Evolutionary conservation across 2,888 invertebrate species (phyloP), one percentile per base, ranked within the genome.

Genomic region (Cerastis leucographa): DNA sequence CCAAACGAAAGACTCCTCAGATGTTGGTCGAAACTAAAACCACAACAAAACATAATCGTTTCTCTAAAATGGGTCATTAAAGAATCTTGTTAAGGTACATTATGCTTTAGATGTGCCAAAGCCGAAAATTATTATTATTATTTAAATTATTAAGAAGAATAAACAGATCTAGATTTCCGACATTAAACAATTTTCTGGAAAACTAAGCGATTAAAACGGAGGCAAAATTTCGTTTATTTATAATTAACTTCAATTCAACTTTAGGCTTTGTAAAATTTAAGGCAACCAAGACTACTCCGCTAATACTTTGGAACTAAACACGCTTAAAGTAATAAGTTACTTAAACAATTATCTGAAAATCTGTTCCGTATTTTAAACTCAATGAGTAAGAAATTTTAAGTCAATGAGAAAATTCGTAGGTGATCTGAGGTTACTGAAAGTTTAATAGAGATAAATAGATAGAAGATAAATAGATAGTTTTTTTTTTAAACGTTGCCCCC

Each of bases 281-380:
- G 61, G 46, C 78, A 76, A 71, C 70, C 67, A 71, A 71, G 67
- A 71, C 64, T 76, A 71, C 71, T 82, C 67, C 35, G 70, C 56
- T 68, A 71, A 82, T 82, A 68, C 86, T 82, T 85, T 61, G 54
- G 62, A 83, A 85, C 77, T 76, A 76, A 82, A 82, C 78, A 68
- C 46, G 64, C 29, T 68, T 46, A 44, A 82, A 82, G 64, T 81
- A 66, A 49, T 56, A 74, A 81, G 65, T 82, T 70, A 49, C 44
- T 71, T 71, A 80, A 73, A 73, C 46, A 61, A 65, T 85, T 62
- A 69, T n/a, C 51, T 76, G 17, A 46, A 75, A 67, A 76, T 62
- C 77, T 56, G 51, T 76, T 82, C 49, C 44, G 51, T 65, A n/a
- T 67, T 64, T 80, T 67, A 51, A 81, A 81, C 61, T 73, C n/a